Evolutionary conservation across 1,140 invertebrate species (phyloP), one percentile per base, ranked within the genome.

Genomic region (Capitella teleta): DNA sequence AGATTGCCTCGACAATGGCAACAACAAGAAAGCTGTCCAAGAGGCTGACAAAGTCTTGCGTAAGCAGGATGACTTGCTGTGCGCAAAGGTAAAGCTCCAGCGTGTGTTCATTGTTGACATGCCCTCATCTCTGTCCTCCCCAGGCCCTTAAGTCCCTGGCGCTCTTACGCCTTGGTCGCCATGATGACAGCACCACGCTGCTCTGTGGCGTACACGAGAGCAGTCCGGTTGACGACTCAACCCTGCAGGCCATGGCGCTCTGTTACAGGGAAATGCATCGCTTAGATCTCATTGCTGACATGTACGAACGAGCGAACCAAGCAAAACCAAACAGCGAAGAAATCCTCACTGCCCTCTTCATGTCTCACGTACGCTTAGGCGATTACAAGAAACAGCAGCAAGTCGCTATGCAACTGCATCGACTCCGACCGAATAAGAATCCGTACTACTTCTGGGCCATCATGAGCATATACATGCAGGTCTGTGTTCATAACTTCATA

Each of bases 391-490:
- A 87, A 24, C 93, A 97, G 64, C 87, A 96, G 61, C 78, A 84
- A 52, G 82, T 84, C 6, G 93, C 93, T 1, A 79, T 95, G 76
- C 77, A 79, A 19, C 75, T 98, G 3, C 95, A 92, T 64, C 94
- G 91, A 74, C 72, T 87, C 25, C 84, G 83, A 65, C 83, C 86
- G 24, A 49, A 60, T 16, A 96, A 95, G 70, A 94, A 90, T 69
- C 91, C 90, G 0, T 98, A 97, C 70, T 95, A 93, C 66, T 95
- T 94, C 70, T 98, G 93, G 94, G 85, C 86, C 49, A 83, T 96
- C 14, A 95, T 95, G 84, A 94, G 89, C 67, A 81, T 92, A 63
- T 83, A 95, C 16, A 83, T 96, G 77, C 90, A 94, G 77, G 86
- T 86, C 60, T 58, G 61, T 47, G 19, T 49, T 21, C 5, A 26